Evolutionary conservation across 2,797 vertebrate genomes (phyloP).

Genomic region (Syndactyla subalaris): DNA sequence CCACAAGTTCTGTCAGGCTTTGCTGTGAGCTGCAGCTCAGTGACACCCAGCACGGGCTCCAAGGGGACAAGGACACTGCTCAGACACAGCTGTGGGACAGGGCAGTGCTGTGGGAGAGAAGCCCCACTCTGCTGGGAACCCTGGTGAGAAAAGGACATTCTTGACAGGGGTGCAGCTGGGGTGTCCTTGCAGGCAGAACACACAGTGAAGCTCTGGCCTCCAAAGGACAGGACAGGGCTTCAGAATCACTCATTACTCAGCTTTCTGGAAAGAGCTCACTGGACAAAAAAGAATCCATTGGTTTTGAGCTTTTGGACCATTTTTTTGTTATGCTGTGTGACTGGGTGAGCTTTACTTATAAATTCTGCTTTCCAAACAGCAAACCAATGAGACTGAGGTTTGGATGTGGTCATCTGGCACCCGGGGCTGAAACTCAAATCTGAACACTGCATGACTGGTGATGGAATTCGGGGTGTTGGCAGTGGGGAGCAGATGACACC

Average conservation of each 20-base stretch:
- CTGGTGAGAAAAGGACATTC: rapidly evolving
- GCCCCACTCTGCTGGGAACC: not conserved
- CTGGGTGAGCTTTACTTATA: not conserved
- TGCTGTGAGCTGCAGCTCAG: not conserved
- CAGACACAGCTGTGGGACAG: rapidly evolving
- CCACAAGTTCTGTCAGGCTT: not conserved
- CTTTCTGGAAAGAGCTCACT: not conserved
- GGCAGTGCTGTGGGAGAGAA: not conserved
- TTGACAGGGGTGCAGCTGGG: not conserved
- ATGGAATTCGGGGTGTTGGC: not conserved
- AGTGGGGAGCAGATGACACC: not conserved
- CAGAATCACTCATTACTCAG: not conserved
- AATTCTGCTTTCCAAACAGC: not conserved
- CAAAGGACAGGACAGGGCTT: not conserved
- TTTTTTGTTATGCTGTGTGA: not conserved
- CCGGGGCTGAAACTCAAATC: not conserved
- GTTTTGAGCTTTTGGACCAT: not conserved
- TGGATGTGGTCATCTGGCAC: not conserved
- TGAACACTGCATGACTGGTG: not conserved
- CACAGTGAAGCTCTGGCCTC: not conserved
- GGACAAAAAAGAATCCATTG: not conserved
- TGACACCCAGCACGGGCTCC: not conserved
- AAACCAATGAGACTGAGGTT: not conserved
- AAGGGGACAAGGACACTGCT: not conserved
- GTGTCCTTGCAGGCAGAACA: not conserved